Percentiles rank a stretch among this genome's conserved stretches.
Evolutionary conservation across 1,140 invertebrate genomes (phyloP).

Genomic region (Hesperophylax magnus): DNA sequence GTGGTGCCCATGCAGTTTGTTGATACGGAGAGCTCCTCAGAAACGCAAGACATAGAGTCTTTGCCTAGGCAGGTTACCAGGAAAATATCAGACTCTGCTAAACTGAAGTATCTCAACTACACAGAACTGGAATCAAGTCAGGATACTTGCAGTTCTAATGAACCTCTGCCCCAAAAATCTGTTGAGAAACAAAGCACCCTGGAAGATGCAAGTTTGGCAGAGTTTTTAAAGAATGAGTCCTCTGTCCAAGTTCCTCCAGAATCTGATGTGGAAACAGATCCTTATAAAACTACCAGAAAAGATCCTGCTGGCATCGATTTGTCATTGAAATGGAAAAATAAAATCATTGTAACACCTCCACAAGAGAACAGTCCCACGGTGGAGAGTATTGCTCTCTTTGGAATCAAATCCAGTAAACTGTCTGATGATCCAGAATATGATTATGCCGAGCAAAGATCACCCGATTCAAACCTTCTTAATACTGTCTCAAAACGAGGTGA

Average conservation of each 20-base stretch:
- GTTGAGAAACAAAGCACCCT: constrained; percentile 68
- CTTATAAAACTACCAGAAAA: constrained; percentile 49
- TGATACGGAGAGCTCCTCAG: constrained; percentile 70
- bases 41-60: constrained; percentile 62
- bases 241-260: constrained; percentile 65
- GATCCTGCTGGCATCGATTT: constrained; percentile 59
- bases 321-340: constrained; percentile 70
- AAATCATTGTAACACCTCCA: constrained; percentile 70
- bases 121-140: constrained; percentile 51
- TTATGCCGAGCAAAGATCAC: constrained; percentile 62
- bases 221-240: constrained; percentile 68
- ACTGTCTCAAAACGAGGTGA: constrained; percentile 67
- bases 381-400: constrained; percentile 68
- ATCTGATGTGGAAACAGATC: constrained; percentile 61
- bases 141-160: constrained; percentile 59
- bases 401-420: constrained; percentile 63
- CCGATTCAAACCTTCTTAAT: constrained; percentile 65
- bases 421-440: constrained; percentile 13
- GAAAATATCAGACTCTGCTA: constrained; percentile 55
- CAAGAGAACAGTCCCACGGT: constrained; percentile 70
- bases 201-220: constrained; percentile 68
- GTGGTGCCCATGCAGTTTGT: constrained; percentile 66
- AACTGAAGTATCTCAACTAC: constrained; percentile 25
- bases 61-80: constrained; percentile 63
- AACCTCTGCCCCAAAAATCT: constrained; percentile 55